Evolutionary conservation across 2,797 vertebrate genomes (phyloP).

Genomic region (Helicolenus hilgendorfi): DNA sequence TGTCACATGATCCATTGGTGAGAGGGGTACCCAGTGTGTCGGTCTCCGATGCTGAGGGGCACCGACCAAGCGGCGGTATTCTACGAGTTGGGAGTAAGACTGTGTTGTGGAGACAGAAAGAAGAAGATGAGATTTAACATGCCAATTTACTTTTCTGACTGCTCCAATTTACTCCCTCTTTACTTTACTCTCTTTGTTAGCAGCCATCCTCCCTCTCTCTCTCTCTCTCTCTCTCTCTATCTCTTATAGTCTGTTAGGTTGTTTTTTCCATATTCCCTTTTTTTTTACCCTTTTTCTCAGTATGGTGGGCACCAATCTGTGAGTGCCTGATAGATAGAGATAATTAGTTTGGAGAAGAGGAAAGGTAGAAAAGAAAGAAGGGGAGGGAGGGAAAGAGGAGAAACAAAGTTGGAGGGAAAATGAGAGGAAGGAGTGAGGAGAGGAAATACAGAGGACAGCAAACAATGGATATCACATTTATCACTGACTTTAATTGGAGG

Average conservation of each 20-base stretch:
- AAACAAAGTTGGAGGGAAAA: not conserved
- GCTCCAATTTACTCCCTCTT: not conserved
- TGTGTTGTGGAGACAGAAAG: not conserved
- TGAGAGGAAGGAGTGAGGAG: not conserved
- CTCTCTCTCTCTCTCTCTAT: not conserved
- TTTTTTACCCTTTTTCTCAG: not conserved
- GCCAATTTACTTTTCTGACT: conserved; percentile 22
- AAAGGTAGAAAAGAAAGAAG: not conserved
- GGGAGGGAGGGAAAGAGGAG: not conserved
- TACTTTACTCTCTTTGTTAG: not conserved
- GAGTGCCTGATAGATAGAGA: conserved; percentile 4
- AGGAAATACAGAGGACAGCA: conserved; percentile 1
- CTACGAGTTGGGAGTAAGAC: no score
- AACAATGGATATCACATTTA: conserved; percentile 9
- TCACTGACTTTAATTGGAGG: conserved; percentile 50
- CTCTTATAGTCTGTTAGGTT: not conserved
- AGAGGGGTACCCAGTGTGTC: no score
- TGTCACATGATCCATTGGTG: no score
- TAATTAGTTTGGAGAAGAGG: conserved; percentile 28
- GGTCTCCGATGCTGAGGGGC: no score
- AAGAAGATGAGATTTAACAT: conserved; percentile 25
- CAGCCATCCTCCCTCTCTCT: not conserved
- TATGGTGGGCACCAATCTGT: conserved; percentile 3
- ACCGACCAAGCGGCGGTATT: no score
- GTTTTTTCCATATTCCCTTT: not conserved